phyloP scores from a whole-genome alignment of 2,113 vertebrate genomes.

The Anhinga rufa region DNA sequence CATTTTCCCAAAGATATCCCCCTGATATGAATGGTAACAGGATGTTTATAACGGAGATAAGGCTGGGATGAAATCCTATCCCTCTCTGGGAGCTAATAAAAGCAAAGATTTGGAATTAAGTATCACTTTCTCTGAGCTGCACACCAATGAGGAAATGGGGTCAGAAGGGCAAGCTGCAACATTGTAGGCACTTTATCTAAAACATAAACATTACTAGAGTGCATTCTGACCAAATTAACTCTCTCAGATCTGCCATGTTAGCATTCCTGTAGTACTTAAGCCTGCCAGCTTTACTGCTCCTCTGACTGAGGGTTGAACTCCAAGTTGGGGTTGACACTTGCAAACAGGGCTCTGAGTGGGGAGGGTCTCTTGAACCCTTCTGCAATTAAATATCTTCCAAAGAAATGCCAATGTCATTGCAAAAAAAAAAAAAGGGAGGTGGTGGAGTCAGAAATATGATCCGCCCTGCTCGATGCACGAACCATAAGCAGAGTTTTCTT shows the following conservation, averaged over 20 bases:
- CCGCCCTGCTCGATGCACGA: background rate
- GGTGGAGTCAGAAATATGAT: background rate
- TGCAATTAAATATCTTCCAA: constrained; percentile 15
- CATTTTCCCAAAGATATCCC: constrained; percentile 69
- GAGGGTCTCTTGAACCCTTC: background rate
- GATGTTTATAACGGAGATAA: constrained; percentile 82
- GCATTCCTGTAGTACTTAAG: constrained; percentile 75
- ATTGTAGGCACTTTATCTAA: constrained; percentile 82
- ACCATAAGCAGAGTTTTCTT: background rate
- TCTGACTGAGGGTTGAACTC: constrained; percentile 55
- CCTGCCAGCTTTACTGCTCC: constrained; percentile 69
- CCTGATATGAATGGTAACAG: constrained; percentile 74
- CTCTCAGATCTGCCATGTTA: constrained; percentile 77
- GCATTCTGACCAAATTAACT: constrained; percentile 84
- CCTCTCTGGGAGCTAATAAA: constrained; percentile 76
- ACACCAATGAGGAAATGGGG: constrained; percentile 77
- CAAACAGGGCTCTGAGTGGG: background rate
- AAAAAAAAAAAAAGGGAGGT: accelerated
- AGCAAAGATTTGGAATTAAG: constrained; percentile 77
- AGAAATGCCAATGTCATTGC: background rate
- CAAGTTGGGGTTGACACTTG: constrained; percentile 53
- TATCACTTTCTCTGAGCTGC: constrained; percentile 80
- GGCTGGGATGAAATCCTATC: constrained; percentile 70
- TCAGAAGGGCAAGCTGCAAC: constrained; percentile 78
- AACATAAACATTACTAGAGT: constrained; percentile 84